Base-by-base conservation (phyloP, 2,797 vertebrate genomes). In the Dryobates pubescens region DNA sequence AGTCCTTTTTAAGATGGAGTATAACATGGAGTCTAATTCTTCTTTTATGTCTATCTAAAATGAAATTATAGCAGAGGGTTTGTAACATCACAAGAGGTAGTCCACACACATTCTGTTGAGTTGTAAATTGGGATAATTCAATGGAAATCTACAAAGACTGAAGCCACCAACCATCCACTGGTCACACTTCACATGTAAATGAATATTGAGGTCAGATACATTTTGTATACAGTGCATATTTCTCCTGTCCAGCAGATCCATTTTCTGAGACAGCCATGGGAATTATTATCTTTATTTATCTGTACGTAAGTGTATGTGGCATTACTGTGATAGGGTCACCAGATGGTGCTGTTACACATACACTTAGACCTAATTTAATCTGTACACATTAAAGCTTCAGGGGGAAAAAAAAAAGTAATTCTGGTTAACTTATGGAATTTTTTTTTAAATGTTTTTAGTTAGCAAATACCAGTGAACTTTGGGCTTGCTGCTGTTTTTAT, bases 311-410 rank as follows among this genome's bases (percentile, higher is more conserved):
- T 24, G 14, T 38, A 20, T 61, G 13, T 54, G 56, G 23, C 27
- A 65, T 41, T 82, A 17, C 16, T 74, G 9, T 53, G 12, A 24
- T 20, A 65, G 12, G 29, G 19, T 74, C 90, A 90, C 53, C 41
- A 90, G 63, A 54, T 90, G 87, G 71, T 81, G 90, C 71, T 92
- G 47, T 85, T 85, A 88, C 32, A 70, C 17, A 36, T 5, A 81
- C 24, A 62, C 79, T 73, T 87, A 19, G 2, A n/a, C 8, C 5
- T 57, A 74, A 10, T 6, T 70, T 64, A 70, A 62, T 2, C 1
- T 8, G 3, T 45, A 57, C 13, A 78, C 65, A 34, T 88, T 65
- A 36, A 54, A 63, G 13, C 26, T 68, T 65, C 6, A 53, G 11
- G 6, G 27, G 75, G 81, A 32, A 43, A 63, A 41, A 24, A 49